These are phyloP conservation scores for Struthidea cinerea DNA, from an alignment of 2,113 vertebrate species.

Conservation along the genomic window DNA sequence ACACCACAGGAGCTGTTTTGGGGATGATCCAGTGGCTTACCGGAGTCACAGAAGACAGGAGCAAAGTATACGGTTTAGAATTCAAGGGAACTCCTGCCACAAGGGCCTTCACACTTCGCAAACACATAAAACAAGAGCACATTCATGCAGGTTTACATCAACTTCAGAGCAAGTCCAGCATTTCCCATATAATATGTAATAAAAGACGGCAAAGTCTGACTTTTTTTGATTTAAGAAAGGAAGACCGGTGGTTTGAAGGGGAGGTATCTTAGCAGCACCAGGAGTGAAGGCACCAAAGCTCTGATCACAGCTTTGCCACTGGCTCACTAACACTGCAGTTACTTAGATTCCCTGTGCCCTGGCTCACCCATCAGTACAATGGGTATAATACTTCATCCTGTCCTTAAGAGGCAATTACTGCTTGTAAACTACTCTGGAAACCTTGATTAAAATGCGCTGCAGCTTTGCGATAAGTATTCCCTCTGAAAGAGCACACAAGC, in stretches of 20 bases:
- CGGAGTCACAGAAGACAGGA: not conserved
- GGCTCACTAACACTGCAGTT: constrained; percentile 1
- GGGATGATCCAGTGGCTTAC: not conserved
- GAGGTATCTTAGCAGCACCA: not conserved
- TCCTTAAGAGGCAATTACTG: constrained; percentile 53
- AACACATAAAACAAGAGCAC: not conserved
- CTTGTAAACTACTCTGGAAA: constrained; percentile 47
- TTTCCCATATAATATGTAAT: not conserved
- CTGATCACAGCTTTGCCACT: not conserved
- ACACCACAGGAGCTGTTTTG: not conserved
- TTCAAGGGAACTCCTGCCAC: not conserved
- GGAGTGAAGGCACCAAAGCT: not conserved
- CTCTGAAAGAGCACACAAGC: not conserved
- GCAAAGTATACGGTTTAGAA: not conserved
- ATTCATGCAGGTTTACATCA: not conserved
- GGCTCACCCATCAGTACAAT: constrained; percentile 44
- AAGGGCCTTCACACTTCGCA: not conserved
- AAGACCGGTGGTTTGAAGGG: not conserved
- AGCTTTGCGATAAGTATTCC: constrained; percentile 42
- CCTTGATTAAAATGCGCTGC: constrained; percentile 55
- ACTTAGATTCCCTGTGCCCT: constrained; percentile 26
- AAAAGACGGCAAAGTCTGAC: not conserved
- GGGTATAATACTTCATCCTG: constrained; percentile 58
- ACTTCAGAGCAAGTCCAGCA: not conserved
- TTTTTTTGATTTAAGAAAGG: not conserved